phyloP scores from a whole-genome alignment of 2,797 vertebrate genomes.

The Enteromius thamalakanensis region DNA sequence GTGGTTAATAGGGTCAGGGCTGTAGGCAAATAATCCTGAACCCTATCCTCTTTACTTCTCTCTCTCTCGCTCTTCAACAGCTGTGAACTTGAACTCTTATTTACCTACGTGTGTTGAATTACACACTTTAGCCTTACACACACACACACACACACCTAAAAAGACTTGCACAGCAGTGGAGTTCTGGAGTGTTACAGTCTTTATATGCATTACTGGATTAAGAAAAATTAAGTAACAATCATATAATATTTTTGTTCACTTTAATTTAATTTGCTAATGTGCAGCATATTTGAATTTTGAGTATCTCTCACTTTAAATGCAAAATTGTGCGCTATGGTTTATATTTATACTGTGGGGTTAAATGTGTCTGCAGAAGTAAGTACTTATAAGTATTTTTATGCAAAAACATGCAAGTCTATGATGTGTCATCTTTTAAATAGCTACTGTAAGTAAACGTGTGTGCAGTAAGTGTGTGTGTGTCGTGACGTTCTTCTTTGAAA shows the following conservation, averaged over 20 bases:
- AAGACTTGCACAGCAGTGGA: slow-evolving; percentile 8
- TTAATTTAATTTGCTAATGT: neutral
- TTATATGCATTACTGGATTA: neutral
- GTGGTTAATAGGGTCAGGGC: slow-evolving; percentile 36
- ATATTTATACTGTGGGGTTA: neutral
- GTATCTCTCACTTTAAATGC: neutral
- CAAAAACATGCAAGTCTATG: neutral
- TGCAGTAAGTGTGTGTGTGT: neutral
- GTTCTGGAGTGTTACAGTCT: neutral
- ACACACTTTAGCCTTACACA: slow-evolving; percentile 1
- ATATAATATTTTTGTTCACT: neutral
- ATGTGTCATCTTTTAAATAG: neutral
- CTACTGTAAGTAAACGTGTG: neutral
- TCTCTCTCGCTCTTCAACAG: slow-evolving; percentile 56
- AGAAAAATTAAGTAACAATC: neutral
- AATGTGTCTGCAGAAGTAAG: neutral
- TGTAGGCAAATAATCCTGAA: slow-evolving; percentile 43
- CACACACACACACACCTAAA: slow-evolving; percentile 17
- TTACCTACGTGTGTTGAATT: slow-evolving; percentile 54
- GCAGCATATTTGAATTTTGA: neutral
- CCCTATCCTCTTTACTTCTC: slow-evolving; percentile 9
- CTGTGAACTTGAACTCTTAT: slow-evolving; percentile 71
- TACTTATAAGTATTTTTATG: neutral
- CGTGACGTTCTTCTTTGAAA: neutral
- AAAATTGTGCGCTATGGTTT: neutral